Evolutionary conservation across 1,140 invertebrate species (phyloP), one percentile per base, ranked within the genome.

Genomic region (Lepidurus arcticus): DNA sequence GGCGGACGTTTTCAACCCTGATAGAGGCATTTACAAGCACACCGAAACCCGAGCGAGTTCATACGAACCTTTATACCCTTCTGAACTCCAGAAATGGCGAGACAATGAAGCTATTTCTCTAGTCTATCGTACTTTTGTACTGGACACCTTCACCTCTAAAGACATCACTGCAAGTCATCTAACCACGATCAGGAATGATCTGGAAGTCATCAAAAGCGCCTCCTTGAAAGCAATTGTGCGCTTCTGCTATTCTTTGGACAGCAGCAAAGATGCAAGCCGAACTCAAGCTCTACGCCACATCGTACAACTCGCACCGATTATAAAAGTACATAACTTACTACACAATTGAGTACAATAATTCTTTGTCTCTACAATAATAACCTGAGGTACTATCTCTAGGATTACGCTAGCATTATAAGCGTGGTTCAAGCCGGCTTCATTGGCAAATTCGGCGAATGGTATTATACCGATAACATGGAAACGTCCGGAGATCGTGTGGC

Each of bases 401-500:
- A 44, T 43, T 76, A 42, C 13, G 75, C 42, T 6, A 43, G 43
- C 26, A 47, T 76, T 76, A 79, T 79, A 8, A 42, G 42, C 3
- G 73, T 73, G 7, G 73, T 79, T 13, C 78, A 79, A 42, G 78
- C 43, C 21, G 78, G 78, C 16, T 77, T 79, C 78, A 77, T 79
- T 43, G 78, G 78, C 34, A 79, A 73, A 10, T 79, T 42, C 21
- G 78, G 78, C n/a, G 78, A 79, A 73, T 79, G 78, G 78, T 77
- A 26, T 42, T 79, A 75, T 44, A 75, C 78, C 0, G 45, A 79
- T 24, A 79, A 79, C 21, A 43, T 34, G 34, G 8, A 47, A 16
- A 47, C 45, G 10, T 11, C 10, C 10, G 34, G 24, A 0, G 34
- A 77, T 10, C 73, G 78, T 16, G 42, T 75, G 11, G 26, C 43